Evolutionary conservation across 23 tunicate genomes (phyloP).

Genomic region (Halocynthia aurantium): DNA sequence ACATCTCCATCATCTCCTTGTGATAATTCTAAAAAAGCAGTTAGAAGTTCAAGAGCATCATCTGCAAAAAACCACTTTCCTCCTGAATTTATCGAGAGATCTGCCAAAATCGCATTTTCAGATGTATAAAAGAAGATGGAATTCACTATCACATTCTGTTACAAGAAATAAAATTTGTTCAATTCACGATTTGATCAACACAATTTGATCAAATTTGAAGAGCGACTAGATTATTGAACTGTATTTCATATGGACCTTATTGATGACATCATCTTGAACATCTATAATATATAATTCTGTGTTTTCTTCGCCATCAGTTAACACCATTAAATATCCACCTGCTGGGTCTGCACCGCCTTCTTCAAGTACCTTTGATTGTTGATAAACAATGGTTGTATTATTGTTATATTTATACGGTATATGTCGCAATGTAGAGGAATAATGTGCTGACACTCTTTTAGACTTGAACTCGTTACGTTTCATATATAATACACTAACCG

Average conservation of each 20-base stretch:
- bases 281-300: conserved; percentile 9
- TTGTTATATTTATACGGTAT: too few species aligned
- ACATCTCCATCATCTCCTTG: conserved; percentile 48
- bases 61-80: conserved; percentile 16
- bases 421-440: too few species aligned
- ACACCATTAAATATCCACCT: conserved; percentile 8
- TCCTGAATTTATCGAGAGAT: not conserved
- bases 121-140: conserved; percentile 5
- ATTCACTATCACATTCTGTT: conserved; percentile 5
- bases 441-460: not conserved
- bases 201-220: too few species aligned
- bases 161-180: too few species aligned
- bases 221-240: too few species aligned
- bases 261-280: conserved; percentile 3
- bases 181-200: too few species aligned
- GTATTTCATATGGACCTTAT: not conserved
- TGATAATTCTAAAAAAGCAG: conserved; percentile 35
- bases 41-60: not conserved
- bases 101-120: conserved; percentile 1
- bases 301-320: conserved; percentile 1
- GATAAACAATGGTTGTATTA: not conserved
- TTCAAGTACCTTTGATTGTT: conserved; percentile 1
- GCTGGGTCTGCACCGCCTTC: conserved; percentile 14
- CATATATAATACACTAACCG: conserved; percentile 3
- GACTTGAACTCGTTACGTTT: not conserved